These are phyloP conservation scores for Rousettus leschenaultii DNA, from an alignment of 2,113 vertebrate genomes.

Conservation along the genomic window DNA sequence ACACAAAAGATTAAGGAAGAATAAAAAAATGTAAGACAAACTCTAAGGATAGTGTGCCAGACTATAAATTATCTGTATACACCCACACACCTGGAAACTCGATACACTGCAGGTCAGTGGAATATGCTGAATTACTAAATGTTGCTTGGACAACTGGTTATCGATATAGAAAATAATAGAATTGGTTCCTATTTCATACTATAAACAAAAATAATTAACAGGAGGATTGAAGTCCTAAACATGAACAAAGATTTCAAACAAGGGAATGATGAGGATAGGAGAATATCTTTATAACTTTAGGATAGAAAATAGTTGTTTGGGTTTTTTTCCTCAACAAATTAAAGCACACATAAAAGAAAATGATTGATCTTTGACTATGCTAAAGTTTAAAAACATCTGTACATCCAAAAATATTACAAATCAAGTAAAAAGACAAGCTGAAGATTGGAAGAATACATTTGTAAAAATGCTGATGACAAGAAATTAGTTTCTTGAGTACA, in stretches of 20 bases:
- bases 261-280: background rate
- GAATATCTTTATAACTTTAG: background rate
- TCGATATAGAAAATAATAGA: background rate
- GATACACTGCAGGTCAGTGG: background rate
- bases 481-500: background rate
- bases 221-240: background rate
- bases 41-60: background rate
- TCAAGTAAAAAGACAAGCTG: background rate
- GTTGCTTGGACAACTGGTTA: background rate
- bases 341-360: background rate
- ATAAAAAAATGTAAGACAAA: background rate
- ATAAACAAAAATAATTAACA: background rate
- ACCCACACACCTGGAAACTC: background rate
- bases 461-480: background rate
- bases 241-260: background rate
- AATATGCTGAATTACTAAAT: background rate
- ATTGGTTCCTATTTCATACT: background rate
- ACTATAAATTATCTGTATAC: background rate
- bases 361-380: background rate
- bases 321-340: background rate
- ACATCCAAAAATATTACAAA: background rate
- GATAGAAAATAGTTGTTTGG: background rate
- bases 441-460: background rate
- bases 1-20: background rate
- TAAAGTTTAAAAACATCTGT: background rate